These are phyloP conservation scores for Dasypogon diadema DNA, from an alignment of 2,888 invertebrate species.

Conservation along the genomic window DNA sequence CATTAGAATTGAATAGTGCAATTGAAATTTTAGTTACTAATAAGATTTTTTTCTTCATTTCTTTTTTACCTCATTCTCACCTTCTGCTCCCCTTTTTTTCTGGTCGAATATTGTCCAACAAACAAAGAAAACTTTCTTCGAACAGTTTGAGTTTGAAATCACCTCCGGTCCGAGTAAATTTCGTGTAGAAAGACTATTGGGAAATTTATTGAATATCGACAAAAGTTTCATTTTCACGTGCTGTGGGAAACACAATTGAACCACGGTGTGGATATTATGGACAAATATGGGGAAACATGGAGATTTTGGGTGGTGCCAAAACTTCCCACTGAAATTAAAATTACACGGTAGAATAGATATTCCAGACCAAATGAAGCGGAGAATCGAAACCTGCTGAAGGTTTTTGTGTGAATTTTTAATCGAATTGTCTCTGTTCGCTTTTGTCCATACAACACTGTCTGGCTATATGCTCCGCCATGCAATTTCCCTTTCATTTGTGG, in stretches of 20 bases:
- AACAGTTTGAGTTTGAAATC: not conserved
- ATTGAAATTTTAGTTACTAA: slow-evolving; percentile 20
- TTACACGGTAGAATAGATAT: not conserved
- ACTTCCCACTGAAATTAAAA: not conserved
- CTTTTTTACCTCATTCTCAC: slow-evolving; percentile 20
- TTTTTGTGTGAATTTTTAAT: not conserved
- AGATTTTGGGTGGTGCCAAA: not conserved
- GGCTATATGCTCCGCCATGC: not conserved
- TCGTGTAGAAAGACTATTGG: not conserved
- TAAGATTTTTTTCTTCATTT: slow-evolving; percentile 5
- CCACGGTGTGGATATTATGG: not conserved
- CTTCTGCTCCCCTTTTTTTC: not conserved
- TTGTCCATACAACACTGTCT: slow-evolving; percentile 9
- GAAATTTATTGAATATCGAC: not conserved
- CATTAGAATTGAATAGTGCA: slow-evolving; percentile 8
- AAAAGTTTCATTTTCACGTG: not conserved
- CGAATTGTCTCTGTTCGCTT: slow-evolving; percentile 8
- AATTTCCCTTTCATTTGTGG: slow-evolving; percentile 23
- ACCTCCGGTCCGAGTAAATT: not conserved
- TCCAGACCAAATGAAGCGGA: not conserved
- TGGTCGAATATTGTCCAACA: not conserved
- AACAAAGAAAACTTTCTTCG: slow-evolving; percentile 10
- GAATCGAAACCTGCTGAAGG: not conserved
- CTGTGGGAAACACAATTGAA: not conserved
- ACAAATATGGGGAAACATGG: not conserved